These are phyloP conservation scores for Accipiter cooperii DNA, from an alignment of 2,113 vertebrate genomes.

Conservation along the genomic window DNA sequence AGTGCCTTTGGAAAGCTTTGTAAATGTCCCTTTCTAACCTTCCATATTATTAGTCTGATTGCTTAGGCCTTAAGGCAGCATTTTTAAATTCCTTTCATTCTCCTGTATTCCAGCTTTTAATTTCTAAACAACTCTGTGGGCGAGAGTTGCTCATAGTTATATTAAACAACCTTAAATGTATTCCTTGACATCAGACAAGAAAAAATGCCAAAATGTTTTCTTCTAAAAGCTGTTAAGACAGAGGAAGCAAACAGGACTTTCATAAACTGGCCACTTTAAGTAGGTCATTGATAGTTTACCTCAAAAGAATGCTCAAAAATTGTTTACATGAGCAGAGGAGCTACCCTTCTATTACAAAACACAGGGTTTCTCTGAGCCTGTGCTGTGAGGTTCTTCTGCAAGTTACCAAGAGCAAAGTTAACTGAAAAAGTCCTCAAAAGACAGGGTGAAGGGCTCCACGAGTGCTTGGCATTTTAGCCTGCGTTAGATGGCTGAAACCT, in stretches of 20 bases:
- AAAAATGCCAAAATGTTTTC: background rate
- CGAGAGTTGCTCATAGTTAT: background rate
- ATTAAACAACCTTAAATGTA: background rate
- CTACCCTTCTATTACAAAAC: background rate
- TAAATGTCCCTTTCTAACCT: background rate
- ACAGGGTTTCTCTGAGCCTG: background rate
- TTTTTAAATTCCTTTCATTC: slow-evolving; percentile 46
- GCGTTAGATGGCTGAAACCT: background rate
- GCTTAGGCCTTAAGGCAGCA: slow-evolving; percentile 2
- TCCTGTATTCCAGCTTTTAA: background rate
- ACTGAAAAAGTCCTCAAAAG: background rate
- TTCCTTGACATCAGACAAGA: background rate
- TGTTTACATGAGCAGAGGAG: background rate
- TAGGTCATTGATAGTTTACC: background rate
- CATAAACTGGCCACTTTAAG: background rate
- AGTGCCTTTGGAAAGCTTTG: background rate
- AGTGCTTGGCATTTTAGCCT: background rate
- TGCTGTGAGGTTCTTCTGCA: background rate
- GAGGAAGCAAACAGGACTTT: background rate
- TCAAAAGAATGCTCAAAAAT: background rate
- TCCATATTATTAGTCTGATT: background rate
- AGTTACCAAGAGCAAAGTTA: background rate
- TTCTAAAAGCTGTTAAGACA: background rate
- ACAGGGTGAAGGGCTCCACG: background rate
- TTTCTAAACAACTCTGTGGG: slow-evolving; percentile 11